Conservation (phyloP, 2,888 invertebrate species). For the Sesamia inferens region DNA sequence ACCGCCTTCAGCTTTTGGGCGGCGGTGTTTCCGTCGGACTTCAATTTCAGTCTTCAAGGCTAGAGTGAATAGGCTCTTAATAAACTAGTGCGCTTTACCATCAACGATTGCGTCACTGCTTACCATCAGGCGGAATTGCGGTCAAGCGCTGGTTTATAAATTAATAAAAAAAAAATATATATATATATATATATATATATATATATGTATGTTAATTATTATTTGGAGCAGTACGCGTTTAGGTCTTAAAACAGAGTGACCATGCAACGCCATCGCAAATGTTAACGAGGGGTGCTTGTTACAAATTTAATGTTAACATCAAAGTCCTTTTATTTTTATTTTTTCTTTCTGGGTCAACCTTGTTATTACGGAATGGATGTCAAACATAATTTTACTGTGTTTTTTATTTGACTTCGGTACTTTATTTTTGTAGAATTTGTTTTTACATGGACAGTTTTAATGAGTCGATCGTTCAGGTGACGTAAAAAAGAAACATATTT, state of each 20-base stretch:
- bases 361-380: too few relatives aligned
- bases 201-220: constrained; percentile 6
- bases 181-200: too few relatives aligned
- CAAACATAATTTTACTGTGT: neutral
- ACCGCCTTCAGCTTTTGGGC: too few relatives aligned
- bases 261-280: constrained; percentile 40
- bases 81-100: too few relatives aligned
- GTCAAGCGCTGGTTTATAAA: too few relatives aligned
- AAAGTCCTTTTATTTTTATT: constrained; percentile 6
- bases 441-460: neutral
- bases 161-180: too few relatives aligned
- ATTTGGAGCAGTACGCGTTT: constrained; percentile 25
- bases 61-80: too few relatives aligned
- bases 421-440: neutral
- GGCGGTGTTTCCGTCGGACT: too few relatives aligned
- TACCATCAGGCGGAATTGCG: too few relatives aligned
- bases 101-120: too few relatives aligned
- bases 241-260: neutral
- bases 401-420: neutral
- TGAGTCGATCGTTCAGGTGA: neutral
- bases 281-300: constrained; percentile 25
- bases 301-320: constrained; percentile 24
- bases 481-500: neutral
- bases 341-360: neutral
- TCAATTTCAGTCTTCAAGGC: too few relatives aligned